Percentiles rank a stretch among this genome's conserved stretches.
Conservation (phyloP, 2,797 vertebrate species). For the Manis pentadactyla region DNA sequence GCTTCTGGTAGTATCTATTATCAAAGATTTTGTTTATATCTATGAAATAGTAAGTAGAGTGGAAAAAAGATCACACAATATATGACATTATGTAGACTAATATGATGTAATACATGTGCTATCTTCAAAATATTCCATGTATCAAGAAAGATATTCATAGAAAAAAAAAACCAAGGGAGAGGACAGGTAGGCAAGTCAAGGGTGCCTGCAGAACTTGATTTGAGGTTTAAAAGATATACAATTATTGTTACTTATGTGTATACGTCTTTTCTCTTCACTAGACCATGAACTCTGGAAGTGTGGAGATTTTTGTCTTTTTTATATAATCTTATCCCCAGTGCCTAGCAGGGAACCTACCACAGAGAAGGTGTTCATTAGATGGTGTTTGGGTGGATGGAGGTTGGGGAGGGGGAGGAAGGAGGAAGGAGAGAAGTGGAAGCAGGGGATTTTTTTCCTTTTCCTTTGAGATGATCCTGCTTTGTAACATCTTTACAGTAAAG, state of each 20-base stretch:
- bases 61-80: not conserved
- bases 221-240: slow-evolving; percentile 30
- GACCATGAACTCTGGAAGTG: not conserved
- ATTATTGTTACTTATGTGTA: not conserved
- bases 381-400: not conserved
- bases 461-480: not conserved
- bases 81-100: not conserved
- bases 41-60: not conserved
- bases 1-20: not conserved
- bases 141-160: not conserved
- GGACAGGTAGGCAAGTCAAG: not conserved
- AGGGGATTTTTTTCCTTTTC: not conserved
- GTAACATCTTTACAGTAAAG: not conserved
- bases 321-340: not conserved
- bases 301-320: not conserved
- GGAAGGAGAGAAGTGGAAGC: not conserved
- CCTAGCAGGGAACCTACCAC: not conserved
- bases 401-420: not conserved
- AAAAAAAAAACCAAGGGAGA: not conserved
- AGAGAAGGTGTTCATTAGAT: not conserved
- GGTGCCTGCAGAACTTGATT: not conserved
- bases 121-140: not conserved
- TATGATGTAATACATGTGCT: not conserved
- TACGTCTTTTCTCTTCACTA: not conserved
- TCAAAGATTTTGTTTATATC: slow-evolving; percentile 42